Evolutionary conservation across 2,113 vertebrate species (phyloP), one percentile per base, ranked within the genome.

Genomic region (Meles meles): DNA sequence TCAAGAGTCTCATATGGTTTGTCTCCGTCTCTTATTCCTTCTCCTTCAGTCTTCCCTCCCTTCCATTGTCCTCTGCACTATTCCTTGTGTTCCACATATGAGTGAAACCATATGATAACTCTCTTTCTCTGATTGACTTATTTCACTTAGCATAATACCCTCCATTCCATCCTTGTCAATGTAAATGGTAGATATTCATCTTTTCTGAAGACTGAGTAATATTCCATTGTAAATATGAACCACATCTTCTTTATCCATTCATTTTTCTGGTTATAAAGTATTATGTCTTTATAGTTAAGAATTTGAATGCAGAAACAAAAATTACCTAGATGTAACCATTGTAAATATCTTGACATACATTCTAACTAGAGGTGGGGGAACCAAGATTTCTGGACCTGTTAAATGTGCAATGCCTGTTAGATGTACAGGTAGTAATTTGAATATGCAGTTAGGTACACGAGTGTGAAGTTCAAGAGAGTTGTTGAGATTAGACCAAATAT

Each of bases 211-310:
- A 15, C 63, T 67, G 29, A 65, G 63, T 65, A 67, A 67, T 34
- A 67, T 17, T 67, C 63, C 14, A 67, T 67, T 67, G 14, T 67
- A 34, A 7, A 34, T 67, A 17, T 67, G 63, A 67, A 67, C 63
- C 31, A 34, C 31, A 67, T 67, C 31, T 65, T 65, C 63, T 67
- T 67, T 67, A 67, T 67, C 63, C 31, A 67, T 67, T 67, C 39
- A 57, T 82, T 89, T 81, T 97, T 91, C 63, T 77, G 67, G 42
- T 94, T 94, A 61, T 63, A 91, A 84, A 83, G 55, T 94, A 85
- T 23, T 42, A 29, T 20, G 37, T 59, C n/a, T 82, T 95, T 77
- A 61, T 72, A 57, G 27, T 82, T 72, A 87, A 91, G 49, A 93
- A 93, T 86, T 95, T 88, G 18, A 91, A 82, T 86, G n/a, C 55